phyloP scores from a whole-genome alignment of 2,888 invertebrate genomes.

The Miltochrista miniata region DNA sequence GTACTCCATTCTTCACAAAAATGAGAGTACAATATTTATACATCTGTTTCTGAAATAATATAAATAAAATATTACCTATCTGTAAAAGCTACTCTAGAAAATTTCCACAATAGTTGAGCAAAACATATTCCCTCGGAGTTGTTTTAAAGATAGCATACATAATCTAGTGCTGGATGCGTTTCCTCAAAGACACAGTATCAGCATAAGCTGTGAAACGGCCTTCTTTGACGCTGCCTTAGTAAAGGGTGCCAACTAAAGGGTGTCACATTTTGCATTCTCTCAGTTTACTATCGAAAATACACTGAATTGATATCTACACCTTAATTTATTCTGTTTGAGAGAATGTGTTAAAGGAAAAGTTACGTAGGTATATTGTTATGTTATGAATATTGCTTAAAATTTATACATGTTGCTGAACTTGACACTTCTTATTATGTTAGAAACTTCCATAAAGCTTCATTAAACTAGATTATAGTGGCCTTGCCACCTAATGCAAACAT shows the following conservation, averaged over 20 bases:
- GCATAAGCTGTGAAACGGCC: slow-evolving; percentile 57
- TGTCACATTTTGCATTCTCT: slow-evolving; percentile 62
- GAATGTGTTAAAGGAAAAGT: not conserved
- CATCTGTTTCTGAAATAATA: not conserved
- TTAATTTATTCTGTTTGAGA: not conserved
- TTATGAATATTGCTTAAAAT: not conserved
- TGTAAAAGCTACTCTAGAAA: slow-evolving; percentile 15
- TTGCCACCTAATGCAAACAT: not conserved
- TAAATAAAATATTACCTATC: slow-evolving; percentile 16
- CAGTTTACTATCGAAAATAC: slow-evolving; percentile 50
- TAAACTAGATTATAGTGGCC: not conserved
- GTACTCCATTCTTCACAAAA: not conserved
- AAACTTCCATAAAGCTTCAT: no score
- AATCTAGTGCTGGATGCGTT: slow-evolving; percentile 55
- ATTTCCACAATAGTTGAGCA: slow-evolving; percentile 33
- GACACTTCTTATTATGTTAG: not conserved
- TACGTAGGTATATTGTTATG: not conserved
- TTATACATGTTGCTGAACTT: not conserved
- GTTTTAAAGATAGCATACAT: slow-evolving; percentile 56
- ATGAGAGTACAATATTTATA: not conserved
- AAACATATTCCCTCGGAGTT: slow-evolving; percentile 49
- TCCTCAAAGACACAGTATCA: slow-evolving; percentile 63
- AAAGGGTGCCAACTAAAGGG: slow-evolving; percentile 54
- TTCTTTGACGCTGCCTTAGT: slow-evolving; percentile 59
- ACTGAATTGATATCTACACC: not conserved